Conservation (phyloP, 2,797 vertebrate species). For the Choloepus didactylus region DNA sequence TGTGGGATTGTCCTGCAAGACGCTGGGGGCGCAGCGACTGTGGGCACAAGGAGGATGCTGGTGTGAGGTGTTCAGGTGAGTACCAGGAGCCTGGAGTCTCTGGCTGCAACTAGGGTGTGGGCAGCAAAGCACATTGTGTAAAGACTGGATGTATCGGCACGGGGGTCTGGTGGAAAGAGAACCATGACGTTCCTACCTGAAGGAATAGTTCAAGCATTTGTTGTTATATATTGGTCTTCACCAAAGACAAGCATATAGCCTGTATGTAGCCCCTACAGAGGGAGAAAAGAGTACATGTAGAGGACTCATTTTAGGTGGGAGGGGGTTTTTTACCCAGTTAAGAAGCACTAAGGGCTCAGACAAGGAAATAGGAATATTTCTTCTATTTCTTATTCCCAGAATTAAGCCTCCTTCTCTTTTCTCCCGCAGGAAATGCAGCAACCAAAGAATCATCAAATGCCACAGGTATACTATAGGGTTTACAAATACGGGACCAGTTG, state of each 20-base stretch:
- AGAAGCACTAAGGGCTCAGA: background rate
- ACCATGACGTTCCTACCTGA: background rate
- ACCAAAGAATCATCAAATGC: background rate
- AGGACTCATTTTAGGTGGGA: background rate
- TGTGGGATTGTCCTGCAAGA: constrained; percentile 77
- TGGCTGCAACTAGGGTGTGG: background rate
- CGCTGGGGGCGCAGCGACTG: constrained; percentile 76
- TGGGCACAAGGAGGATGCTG: constrained; percentile 84
- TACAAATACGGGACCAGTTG: background rate
- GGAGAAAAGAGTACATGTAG: background rate
- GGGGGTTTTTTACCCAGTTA: background rate
- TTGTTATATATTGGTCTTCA: background rate
- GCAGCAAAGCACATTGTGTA: background rate
- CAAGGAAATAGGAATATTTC: background rate
- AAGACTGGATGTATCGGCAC: background rate
- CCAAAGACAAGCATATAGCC: background rate
- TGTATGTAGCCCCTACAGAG: background rate
- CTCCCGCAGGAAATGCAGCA: background rate
- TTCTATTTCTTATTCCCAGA: background rate
- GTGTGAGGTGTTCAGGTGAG: constrained; percentile 83
- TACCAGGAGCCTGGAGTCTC: background rate
- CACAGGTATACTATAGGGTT: constrained; percentile 59
- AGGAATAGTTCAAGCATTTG: background rate
- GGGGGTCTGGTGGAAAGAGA: background rate
- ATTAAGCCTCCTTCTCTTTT: constrained; percentile 57